Percentiles rank a stretch among this genome's conserved stretches.
These are phyloP conservation scores for Adoxophyes honmai DNA, from an alignment of 1,140 invertebrate genomes.

Conservation along the genomic window DNA sequence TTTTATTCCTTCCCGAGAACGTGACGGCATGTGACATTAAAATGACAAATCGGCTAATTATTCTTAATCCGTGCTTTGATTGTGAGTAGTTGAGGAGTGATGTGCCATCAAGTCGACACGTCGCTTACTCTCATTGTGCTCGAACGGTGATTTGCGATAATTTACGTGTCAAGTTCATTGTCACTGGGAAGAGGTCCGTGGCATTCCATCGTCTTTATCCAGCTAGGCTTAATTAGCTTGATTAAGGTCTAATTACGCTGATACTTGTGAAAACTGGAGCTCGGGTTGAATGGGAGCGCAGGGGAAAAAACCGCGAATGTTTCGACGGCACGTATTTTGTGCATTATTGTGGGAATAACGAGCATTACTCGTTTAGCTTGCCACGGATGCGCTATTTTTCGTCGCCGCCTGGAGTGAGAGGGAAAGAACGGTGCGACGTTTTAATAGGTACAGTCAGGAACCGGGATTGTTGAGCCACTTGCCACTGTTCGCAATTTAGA, in stretches of 20 bases:
- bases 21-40: conserved; percentile 75
- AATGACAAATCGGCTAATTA: conserved; percentile 76
- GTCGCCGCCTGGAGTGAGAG: conserved; percentile 47
- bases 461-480: too few species aligned
- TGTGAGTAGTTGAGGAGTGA: conserved; percentile 33
- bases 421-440: conserved; percentile 34
- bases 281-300: conserved; percentile 11
- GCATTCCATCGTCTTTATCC: not conserved
- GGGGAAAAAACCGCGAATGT: conserved; percentile 23
- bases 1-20: conserved; percentile 56
- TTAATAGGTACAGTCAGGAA: too few species aligned
- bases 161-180: conserved; percentile 26
- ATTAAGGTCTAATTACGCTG: conserved; percentile 12
- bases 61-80: conserved; percentile 61
- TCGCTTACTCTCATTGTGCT: conserved; percentile 34
- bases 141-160: conserved; percentile 20
- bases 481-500: too few species aligned
- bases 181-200: conserved; percentile 20
- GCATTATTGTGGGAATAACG: conserved; percentile 70
- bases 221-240: conserved; percentile 9
- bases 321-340: conserved; percentile 36
- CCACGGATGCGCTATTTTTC: conserved; percentile 67
- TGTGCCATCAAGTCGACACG: conserved; percentile 39
- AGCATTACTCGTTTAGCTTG: conserved; percentile 67
- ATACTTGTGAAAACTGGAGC: conserved; percentile 9